Conservation (phyloP, 2,797 vertebrate genomes). For the Odontamblyopus lacepedii region DNA sequence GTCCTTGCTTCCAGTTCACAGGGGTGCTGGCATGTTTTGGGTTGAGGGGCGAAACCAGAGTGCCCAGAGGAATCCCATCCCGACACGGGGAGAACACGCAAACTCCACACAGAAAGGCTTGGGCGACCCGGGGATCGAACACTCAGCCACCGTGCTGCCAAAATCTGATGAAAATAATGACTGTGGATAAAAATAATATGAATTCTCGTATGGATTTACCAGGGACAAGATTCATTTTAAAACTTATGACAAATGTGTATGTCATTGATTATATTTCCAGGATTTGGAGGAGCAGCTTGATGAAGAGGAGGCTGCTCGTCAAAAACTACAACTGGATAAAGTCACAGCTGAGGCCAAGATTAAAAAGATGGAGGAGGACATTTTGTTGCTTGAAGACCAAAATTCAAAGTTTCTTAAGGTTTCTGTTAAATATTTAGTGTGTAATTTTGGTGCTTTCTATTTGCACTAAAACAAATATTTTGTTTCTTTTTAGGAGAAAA, state of each 20-base stretch:
- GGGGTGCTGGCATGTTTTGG: no score
- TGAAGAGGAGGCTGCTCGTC: slow-evolving; percentile 93
- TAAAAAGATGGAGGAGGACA: slow-evolving; percentile 97
- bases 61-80: no score
- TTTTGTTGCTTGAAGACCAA: slow-evolving; percentile 94
- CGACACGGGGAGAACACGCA: no score
- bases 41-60: no score
- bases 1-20: no score
- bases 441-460: not conserved
- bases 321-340: slow-evolving; percentile 97
- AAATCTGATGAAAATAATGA: not conserved
- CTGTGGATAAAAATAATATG: not conserved
- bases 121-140: no score
- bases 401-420: slow-evolving; percentile 97
- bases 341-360: slow-evolving; percentile 96
- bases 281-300: slow-evolving; percentile 97
- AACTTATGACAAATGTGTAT: not conserved
- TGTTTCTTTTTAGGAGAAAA: slow-evolving; percentile 85
- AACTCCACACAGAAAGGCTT: no score
- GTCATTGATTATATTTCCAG: slow-evolving; percentile 47
- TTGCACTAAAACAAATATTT: not conserved
- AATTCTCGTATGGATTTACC: not conserved
- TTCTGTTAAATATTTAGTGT: slow-evolving; percentile 14
- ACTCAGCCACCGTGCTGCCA: no score
- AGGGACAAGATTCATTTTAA: not conserved